Conservation (phyloP, 1,140 invertebrate genomes). For the Cephus cinctus region DNA sequence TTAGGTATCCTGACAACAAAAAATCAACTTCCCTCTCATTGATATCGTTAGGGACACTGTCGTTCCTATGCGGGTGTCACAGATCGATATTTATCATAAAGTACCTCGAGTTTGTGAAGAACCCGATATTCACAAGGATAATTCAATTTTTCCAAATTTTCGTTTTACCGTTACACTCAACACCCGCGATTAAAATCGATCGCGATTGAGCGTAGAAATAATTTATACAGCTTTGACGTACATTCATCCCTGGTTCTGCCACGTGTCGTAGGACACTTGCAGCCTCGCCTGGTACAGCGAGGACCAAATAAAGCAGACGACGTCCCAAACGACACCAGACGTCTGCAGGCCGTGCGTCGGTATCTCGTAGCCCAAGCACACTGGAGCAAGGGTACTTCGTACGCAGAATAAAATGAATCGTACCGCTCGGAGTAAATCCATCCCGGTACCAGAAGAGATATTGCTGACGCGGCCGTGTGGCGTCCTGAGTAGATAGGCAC, state of each 20-base stretch:
- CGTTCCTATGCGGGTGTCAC: not conserved
- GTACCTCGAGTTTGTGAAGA: no score
- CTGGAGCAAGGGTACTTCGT: no score
- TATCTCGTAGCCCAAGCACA: no score
- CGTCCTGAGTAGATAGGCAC: no score
- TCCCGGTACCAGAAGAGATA: constrained; percentile 26
- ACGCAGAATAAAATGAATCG: constrained; percentile 35
- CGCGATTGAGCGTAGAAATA: constrained; percentile 13
- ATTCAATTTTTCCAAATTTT: no score
- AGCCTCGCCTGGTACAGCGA: not conserved
- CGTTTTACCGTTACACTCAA: no score
- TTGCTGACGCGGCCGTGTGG: constrained; percentile 27
- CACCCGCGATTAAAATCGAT: no score
- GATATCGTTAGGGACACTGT: constrained; percentile 11
- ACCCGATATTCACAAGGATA: no score
- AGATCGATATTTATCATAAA: not conserved
- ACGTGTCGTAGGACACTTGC: constrained; percentile 2
- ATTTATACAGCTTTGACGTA: not conserved
- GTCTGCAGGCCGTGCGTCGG: constrained; percentile 19
- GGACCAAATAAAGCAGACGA: constrained; percentile 2
- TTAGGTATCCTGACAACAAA: constrained; percentile 27
- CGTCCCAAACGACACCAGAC: constrained; percentile 19
- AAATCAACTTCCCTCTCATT: constrained; percentile 9
- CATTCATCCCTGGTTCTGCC: not conserved
- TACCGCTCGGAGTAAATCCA: constrained; percentile 30